phyloP scores from a whole-genome alignment of 2,113 vertebrate genomes.

The Myrmecobius fasciatus region DNA sequence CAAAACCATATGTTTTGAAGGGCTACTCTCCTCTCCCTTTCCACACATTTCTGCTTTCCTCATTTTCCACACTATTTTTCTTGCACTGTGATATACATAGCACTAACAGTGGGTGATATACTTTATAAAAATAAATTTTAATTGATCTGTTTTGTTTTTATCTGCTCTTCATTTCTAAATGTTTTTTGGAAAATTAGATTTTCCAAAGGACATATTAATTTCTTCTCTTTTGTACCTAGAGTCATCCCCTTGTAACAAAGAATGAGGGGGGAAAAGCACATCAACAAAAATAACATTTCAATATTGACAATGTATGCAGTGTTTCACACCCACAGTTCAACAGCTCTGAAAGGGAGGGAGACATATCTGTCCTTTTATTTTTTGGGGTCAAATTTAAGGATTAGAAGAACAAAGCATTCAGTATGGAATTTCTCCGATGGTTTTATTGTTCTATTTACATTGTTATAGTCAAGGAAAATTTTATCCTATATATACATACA shows the following conservation, averaged over 20 bases:
- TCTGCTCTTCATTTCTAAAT: not conserved
- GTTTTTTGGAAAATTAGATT: not conserved
- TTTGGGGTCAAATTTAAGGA: not conserved
- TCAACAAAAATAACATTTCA: not conserved
- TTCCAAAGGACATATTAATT: not conserved
- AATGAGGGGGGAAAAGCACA: not conserved
- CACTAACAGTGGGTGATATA: not conserved
- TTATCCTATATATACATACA: no score
- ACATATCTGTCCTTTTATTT: not conserved
- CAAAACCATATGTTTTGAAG: conserved; percentile 5
- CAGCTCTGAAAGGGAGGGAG: not conserved
- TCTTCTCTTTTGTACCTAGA: not conserved
- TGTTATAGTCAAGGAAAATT: not conserved
- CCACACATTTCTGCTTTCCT: no score
- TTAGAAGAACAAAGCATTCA: not conserved
- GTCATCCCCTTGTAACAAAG: not conserved
- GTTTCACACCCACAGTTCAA: no score
- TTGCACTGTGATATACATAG: not conserved
- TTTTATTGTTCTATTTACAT: not conserved
- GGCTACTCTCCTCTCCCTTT: conserved; percentile 32
- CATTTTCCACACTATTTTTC: no score
- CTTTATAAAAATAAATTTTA: not conserved
- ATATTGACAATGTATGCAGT: not conserved
- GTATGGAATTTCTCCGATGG: not conserved
- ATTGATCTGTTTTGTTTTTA: not conserved